Conservation (phyloP, 1,140 invertebrate genomes). For the Physella acuta region DNA sequence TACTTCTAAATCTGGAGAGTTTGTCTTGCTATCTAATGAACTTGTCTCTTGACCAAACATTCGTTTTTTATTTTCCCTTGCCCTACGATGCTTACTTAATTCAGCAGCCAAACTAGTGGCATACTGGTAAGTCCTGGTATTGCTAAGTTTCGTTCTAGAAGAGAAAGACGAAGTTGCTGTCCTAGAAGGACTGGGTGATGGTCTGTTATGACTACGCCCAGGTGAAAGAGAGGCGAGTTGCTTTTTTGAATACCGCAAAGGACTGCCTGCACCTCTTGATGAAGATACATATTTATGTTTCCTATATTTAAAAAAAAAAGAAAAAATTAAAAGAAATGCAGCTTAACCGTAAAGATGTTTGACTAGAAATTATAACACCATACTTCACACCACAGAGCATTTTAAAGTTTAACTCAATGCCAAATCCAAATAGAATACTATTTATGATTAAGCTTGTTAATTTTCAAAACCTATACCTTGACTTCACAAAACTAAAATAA, state of each 20-base stretch:
- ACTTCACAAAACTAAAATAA: too few relatives aligned
- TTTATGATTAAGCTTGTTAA: too few relatives aligned
- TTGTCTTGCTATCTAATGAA: conserved; percentile 23
- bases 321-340: background rate
- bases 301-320: background rate
- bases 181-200: conserved; percentile 19
- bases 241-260: conserved; percentile 16
- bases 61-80: conserved; percentile 35
- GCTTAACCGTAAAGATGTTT: background rate
- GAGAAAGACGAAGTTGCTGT: background rate
- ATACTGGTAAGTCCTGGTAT: conserved; percentile 31
- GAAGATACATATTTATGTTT: conserved; percentile 8
- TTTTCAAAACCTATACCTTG: too few relatives aligned
- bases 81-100: conserved; percentile 55
- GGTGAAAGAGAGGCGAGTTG: conserved; percentile 7
- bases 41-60: conserved; percentile 21
- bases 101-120: conserved; percentile 55
- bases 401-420: too few relatives aligned
- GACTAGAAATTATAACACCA: too few relatives aligned
- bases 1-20: conserved; percentile 27
- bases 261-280: conserved; percentile 2
- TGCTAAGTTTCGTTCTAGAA: conserved; percentile 5
- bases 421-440: too few relatives aligned
- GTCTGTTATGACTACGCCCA: conserved; percentile 20
- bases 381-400: too few relatives aligned